Conservation (phyloP, 2,888 invertebrate genomes). For the Aradus depressus region DNA sequence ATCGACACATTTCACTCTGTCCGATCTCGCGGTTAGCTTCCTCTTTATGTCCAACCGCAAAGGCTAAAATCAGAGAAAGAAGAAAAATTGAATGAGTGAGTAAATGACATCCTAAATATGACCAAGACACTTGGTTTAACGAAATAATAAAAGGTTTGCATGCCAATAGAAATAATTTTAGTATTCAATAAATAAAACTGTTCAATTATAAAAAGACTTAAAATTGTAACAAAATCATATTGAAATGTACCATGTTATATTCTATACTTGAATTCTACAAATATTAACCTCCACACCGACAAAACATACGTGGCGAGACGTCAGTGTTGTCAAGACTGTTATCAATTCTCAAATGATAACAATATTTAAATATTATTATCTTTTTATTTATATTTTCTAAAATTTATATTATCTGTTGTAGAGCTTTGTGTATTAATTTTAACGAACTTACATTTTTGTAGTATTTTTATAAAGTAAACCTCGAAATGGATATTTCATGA, state of each 20-base stretch:
- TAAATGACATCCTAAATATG: too few relatives aligned
- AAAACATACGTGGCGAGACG: constrained; percentile 4
- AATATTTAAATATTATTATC: neutral
- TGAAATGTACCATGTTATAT: too few relatives aligned
- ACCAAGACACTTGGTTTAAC: too few relatives aligned
- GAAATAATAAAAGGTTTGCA: too few relatives aligned
- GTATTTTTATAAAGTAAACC: neutral
- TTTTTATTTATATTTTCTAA: neutral
- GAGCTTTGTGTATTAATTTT: neutral
- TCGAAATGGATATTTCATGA: neutral
- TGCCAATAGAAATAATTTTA: neutral
- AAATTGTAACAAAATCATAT: neutral
- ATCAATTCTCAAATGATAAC: neutral
- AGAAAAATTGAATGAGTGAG: neutral
- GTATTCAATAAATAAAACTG: neutral
- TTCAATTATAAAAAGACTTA: neutral
- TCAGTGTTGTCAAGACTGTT: constrained; percentile 9
- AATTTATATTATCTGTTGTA: too few relatives aligned
- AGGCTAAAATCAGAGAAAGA: constrained; percentile 50
- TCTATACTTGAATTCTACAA: too few relatives aligned
- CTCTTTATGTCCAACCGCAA: constrained; percentile 95
- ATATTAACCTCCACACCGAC: constrained; percentile 5
- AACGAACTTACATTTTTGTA: neutral
- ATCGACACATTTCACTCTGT: constrained; percentile 96
- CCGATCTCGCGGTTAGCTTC: constrained; percentile 92